Conservation (phyloP, 2,888 invertebrate genomes). For the Ophion ellenae region DNA sequence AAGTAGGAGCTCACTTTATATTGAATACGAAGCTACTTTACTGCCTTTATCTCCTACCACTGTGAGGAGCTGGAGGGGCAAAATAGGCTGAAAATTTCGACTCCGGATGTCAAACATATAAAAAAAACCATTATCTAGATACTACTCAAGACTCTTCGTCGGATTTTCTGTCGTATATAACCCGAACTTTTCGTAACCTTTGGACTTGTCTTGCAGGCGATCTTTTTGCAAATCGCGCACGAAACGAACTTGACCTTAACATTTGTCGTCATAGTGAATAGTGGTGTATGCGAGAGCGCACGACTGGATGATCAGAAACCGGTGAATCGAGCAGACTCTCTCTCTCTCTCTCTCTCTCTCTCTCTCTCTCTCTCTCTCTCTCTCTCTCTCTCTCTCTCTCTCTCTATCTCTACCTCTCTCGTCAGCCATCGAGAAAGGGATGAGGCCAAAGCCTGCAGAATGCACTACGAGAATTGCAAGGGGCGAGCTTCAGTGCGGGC, state of each 20-base stretch:
- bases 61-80: too few species aligned
- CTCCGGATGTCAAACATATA: too few species aligned
- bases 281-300: not conserved
- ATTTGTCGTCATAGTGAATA: not conserved
- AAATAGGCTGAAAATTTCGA: too few species aligned
- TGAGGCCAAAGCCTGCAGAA: conserved; percentile 3
- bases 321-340: not conserved
- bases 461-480: conserved; percentile 27
- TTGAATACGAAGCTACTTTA: too few species aligned
- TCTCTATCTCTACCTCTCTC: not conserved
- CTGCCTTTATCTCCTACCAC: too few species aligned
- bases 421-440: not conserved
- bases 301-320: conserved; percentile 9
- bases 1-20: too few species aligned
- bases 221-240: not conserved
- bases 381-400: not conserved
- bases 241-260: not conserved
- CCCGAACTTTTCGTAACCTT: too few species aligned
- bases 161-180: too few species aligned
- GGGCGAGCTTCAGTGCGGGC: not conserved
- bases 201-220: not conserved
- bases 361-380: not conserved
- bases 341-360: not conserved
- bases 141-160: too few species aligned
- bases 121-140: too few species aligned